Conservation (phyloP, 2,113 vertebrate species). For the Neodon shergylaensis region DNA sequence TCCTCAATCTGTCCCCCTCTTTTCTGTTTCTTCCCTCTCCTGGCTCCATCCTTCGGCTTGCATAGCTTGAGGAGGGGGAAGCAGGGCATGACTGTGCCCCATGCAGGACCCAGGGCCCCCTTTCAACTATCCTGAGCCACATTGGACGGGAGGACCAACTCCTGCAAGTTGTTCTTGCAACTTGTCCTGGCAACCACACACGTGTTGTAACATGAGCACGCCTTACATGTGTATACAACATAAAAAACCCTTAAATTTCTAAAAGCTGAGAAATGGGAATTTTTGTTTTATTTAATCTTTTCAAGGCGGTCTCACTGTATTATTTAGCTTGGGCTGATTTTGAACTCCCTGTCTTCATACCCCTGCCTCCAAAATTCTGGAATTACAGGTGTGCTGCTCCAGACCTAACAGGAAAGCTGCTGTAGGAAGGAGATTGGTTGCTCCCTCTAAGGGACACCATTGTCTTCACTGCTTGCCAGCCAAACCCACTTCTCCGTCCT, state of each 20-base stretch:
- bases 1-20: background rate
- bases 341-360: background rate
- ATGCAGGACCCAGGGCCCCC: fast-evolving
- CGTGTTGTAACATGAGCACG: no score
- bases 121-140: fast-evolving
- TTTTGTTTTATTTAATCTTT: background rate
- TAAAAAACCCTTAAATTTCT: background rate
- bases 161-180: background rate
- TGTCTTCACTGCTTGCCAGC: background rate
- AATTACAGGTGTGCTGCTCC: background rate
- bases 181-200: background rate
- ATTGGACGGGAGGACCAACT: background rate
- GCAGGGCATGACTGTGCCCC: fast-evolving
- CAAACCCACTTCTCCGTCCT: background rate
- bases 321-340: background rate
- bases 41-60: fast-evolving
- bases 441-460: background rate
- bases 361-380: background rate
- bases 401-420: background rate
- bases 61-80: background rate
- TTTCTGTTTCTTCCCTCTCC: background rate
- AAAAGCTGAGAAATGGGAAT: background rate
- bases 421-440: background rate
- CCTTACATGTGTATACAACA: background rate
- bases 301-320: background rate